Conservation (phyloP, 2,797 vertebrate genomes). For the Gymnocypris eckloni region DNA sequence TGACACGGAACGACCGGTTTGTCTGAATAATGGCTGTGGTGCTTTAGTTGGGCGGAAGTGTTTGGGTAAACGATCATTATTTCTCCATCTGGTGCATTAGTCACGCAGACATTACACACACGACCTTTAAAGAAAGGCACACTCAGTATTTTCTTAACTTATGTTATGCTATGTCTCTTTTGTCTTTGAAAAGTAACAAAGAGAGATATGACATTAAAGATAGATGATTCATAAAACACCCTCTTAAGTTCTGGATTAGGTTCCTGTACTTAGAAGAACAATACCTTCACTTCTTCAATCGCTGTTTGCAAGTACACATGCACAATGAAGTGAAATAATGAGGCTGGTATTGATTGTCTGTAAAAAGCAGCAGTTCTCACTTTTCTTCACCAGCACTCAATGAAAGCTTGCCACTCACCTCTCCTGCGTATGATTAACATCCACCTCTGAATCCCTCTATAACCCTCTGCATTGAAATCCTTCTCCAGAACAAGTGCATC, state of each 20-base stretch:
- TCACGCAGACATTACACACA: background rate
- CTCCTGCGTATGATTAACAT: conserved; percentile 3
- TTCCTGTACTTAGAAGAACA: background rate
- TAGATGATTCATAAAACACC: background rate
- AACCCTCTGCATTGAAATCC: conserved; percentile 2
- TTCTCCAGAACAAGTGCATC: background rate
- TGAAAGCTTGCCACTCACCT: conserved; percentile 8
- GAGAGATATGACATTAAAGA: background rate
- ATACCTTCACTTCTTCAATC: background rate
- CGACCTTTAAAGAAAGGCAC: background rate
- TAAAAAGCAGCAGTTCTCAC: background rate
- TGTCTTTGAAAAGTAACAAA: conserved; percentile 2
- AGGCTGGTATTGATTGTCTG: conserved; percentile 7
- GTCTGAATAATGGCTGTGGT: background rate
- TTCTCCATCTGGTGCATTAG: conserved; percentile 10
- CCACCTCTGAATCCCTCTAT: background rate
- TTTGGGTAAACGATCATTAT: background rate
- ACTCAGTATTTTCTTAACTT: background rate
- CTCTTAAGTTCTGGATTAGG: background rate
- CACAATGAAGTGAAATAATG: conserved; percentile 18
- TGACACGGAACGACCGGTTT: background rate
- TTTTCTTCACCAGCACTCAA: background rate
- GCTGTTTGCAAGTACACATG: background rate
- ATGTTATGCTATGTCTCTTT: background rate
- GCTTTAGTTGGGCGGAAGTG: background rate